Evolutionary conservation across 2,797 vertebrate genomes (phyloP), one percentile per base, ranked within the genome.

Genomic region (Helarctos malayanus): DNA sequence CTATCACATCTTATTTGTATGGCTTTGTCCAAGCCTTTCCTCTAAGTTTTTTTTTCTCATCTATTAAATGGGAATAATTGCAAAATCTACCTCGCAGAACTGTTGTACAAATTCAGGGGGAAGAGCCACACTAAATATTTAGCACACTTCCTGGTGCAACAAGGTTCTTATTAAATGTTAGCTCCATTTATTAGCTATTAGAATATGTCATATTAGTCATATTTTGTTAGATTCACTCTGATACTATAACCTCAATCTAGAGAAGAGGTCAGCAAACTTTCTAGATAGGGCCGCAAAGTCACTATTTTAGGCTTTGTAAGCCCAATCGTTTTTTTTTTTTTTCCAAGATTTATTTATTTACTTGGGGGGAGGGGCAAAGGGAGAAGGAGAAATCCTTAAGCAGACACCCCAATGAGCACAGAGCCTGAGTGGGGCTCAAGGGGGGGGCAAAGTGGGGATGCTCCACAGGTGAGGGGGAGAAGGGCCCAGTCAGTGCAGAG

Each of bases 231-330:
- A 93, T 35, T 88, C n/a, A 84, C 5, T 32, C 25, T 83, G 21
- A 84, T 1, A 84, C 9, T 45, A 15, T 78, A 90, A 80, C 69
- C 54, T 87, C 84, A 84, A 95, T 88, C 45, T n/a, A 78, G 19
- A 91, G 38, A 15, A 90, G 35, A 18, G 52, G 7, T 59, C 68
- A 68, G 41, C 81, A 68, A 92, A 80, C 21, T 61, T 76, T 59
- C 83, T 27, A 1, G 59, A 73, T 92, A 90, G 49, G 4, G 13
- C 11, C 45, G 90, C 41, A 79, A 3, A 85, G n/a, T 14, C 32
- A 85, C n/a, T 79, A 80, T 49, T 83, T 83, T 82, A 78, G 82
- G 63, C 16, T 86, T 80, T 86, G 41, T 68, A 92, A 38, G 7
- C 21, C 19, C 3, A 4, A 63, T 14, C 52, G 25, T 29, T 25